Evolutionary conservation across 1,140 invertebrate genomes (phyloP).

Genomic region (Aphelinus certus): DNA sequence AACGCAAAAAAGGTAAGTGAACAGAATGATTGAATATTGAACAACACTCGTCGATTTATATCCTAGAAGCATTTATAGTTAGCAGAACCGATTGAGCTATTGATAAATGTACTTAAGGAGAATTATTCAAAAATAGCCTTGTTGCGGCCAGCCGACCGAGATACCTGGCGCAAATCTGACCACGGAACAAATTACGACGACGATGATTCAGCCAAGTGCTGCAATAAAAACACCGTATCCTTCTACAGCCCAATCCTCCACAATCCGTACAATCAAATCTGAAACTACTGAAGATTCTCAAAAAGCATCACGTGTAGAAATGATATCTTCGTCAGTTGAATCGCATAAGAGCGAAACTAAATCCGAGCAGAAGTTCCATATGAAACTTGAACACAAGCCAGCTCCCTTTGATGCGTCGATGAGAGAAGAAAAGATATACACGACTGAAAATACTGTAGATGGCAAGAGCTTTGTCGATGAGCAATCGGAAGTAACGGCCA

Average conservation of each 20-base stretch:
- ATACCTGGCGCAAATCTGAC: conserved; percentile 55
- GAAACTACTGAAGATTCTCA: conserved; percentile 45
- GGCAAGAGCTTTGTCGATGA: conserved; percentile 42
- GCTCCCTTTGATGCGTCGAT: conserved; percentile 51
- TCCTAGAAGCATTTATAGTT: too few relatives aligned
- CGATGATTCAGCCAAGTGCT: conserved; percentile 57
- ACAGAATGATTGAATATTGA: background rate
- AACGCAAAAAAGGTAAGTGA: conserved; percentile 56
- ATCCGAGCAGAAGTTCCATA: conserved; percentile 64
- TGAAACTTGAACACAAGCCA: conserved; percentile 63
- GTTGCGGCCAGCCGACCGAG: conserved; percentile 44
- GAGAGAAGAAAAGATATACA: conserved; percentile 45
- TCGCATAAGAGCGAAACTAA: conserved; percentile 61
- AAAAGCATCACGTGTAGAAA: conserved; percentile 58
- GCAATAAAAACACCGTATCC: conserved; percentile 55
- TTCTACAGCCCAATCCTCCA: conserved; percentile 49
- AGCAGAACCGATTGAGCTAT: too few relatives aligned
- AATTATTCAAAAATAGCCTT: conserved; percentile 39
- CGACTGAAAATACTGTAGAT: conserved; percentile 33
- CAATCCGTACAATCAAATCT: conserved; percentile 53
- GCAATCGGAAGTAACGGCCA: conserved; percentile 50
- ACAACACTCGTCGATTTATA: too few relatives aligned
- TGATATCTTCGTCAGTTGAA: conserved; percentile 59
- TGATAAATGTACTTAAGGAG: background rate
- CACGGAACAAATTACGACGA: conserved; percentile 57